Base-by-base conservation (phyloP, 2,113 vertebrate genomes). In the Eulemur macaco region DNA sequence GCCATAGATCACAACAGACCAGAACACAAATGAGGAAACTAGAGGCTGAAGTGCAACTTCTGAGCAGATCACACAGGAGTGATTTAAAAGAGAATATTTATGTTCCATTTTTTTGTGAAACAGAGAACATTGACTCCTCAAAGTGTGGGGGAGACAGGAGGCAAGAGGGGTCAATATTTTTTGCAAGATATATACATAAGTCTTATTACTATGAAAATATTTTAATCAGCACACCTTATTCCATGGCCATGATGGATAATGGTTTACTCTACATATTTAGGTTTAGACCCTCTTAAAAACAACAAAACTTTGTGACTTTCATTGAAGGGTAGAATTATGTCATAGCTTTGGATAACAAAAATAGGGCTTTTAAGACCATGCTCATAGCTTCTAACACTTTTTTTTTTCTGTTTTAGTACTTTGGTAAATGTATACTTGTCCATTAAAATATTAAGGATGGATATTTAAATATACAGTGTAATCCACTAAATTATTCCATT, bases 361-460 rank as follows among this genome's bases (percentile, higher is more conserved):
- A 66, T 64, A 31, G 5, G 13, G 3, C 13, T 71, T 94, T 89
- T 23, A 56, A 45, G 45, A 85, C 2, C 29, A 73, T 27, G 4
- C 10, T 39, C 15, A 90, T 86, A 71, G 6, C 1, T 6, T 47
- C 45, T 73, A 77, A 83, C 21, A 9, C 9, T 17, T 31, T 39
- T 71, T 82, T 85, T 68, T 82, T 85, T 68, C 45, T 37, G 45
- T 58, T 86, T 84, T 66, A 81, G 18, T 1, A 37, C 21, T 89
- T 93, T 63, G 31, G n/a, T 83, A 87, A 95, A 31, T 18, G 17
- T 63, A 54, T 87, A 45, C 27, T 96, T 87, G 6, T 18, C 47
- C n/a, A 80, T 91, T 96, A 87, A 84, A 87, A 37, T 31, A 64
- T 85, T 81, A 76, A 95, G n/a, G 14, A 17, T 56, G 2, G 1